Conservation (phyloP, 2,888 invertebrate genomes). For the Lathronympha strigana region DNA sequence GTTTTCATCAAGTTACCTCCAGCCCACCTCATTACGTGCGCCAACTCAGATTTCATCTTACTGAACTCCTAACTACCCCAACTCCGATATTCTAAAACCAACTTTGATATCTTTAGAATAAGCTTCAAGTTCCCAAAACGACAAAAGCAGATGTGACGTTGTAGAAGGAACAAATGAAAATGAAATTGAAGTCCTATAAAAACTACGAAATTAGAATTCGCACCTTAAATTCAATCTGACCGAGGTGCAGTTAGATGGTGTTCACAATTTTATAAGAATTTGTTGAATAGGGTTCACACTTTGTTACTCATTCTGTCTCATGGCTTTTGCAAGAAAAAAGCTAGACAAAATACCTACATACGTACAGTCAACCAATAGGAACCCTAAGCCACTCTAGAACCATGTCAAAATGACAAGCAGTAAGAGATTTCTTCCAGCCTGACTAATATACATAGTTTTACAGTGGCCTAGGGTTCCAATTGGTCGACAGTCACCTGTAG, state of each 20-base stretch:
- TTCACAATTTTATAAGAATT: slow-evolving; percentile 21
- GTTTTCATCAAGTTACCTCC: slow-evolving; percentile 6
- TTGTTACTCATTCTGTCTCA: neutral
- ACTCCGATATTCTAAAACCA: neutral
- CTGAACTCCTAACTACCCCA: neutral
- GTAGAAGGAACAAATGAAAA: neutral
- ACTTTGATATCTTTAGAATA: neutral
- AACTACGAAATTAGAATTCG: slow-evolving; percentile 16
- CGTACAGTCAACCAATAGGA: too few relatives aligned
- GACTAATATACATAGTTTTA: too few relatives aligned
- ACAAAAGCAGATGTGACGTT: neutral
- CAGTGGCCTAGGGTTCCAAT: too few relatives aligned
- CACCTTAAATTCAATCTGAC: slow-evolving; percentile 18
- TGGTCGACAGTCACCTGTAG: too few relatives aligned
- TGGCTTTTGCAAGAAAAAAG: too few relatives aligned
- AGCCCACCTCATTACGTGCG: neutral
- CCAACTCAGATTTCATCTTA: neutral
- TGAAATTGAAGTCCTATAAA: slow-evolving; percentile 25
- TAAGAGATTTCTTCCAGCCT: too few relatives aligned
- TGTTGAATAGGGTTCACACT: neutral
- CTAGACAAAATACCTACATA: too few relatives aligned
- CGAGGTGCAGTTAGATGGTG: neutral
- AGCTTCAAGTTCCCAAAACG: neutral
- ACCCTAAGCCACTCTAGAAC: too few relatives aligned
- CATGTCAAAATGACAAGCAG: too few relatives aligned